Evolutionary conservation across 1,140 invertebrate species (phyloP).

Genomic region (Drosophila burlai): DNA sequence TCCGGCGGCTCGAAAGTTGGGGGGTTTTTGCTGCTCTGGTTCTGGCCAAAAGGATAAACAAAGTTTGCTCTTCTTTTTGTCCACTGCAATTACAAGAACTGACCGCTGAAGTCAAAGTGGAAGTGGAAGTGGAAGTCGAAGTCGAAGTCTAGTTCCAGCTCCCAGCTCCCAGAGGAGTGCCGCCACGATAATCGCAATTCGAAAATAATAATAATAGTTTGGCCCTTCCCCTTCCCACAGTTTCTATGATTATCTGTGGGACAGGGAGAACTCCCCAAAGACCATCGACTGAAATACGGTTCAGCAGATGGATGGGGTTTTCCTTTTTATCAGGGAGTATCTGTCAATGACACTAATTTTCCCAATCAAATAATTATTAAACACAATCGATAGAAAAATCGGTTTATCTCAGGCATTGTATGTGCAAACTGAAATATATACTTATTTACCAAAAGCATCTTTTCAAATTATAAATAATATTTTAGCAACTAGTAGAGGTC

Average conservation of each 20-base stretch:
- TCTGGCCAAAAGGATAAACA: conserved; percentile 22
- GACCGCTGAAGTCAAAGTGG: conserved; percentile 15
- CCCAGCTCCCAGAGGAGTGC: conserved; percentile 9
- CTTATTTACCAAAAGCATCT: background rate
- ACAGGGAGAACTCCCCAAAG: conserved; percentile 34
- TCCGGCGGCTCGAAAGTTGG: conserved; percentile 4
- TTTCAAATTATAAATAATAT: too few relatives aligned
- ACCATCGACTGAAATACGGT: background rate
- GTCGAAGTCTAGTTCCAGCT: background rate
- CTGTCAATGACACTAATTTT: background rate
- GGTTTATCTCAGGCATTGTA: too few relatives aligned
- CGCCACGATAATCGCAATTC: conserved; percentile 64
- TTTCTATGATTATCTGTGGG: conserved; percentile 68
- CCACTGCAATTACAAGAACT: conserved; percentile 61
- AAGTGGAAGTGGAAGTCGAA: background rate
- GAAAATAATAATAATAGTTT: conserved; percentile 80
- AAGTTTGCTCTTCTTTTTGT: conserved; percentile 64
- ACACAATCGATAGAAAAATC: background rate
- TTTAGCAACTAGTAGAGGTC: too few relatives aligned
- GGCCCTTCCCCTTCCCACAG: background rate
- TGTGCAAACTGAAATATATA: background rate
- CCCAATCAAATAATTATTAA: background rate
- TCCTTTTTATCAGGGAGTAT: background rate
- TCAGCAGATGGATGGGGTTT: background rate
- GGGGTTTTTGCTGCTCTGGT: background rate